Evolutionary conservation across 2,888 invertebrate genomes (phyloP).

Genomic region (Cancer borealis): DNA sequence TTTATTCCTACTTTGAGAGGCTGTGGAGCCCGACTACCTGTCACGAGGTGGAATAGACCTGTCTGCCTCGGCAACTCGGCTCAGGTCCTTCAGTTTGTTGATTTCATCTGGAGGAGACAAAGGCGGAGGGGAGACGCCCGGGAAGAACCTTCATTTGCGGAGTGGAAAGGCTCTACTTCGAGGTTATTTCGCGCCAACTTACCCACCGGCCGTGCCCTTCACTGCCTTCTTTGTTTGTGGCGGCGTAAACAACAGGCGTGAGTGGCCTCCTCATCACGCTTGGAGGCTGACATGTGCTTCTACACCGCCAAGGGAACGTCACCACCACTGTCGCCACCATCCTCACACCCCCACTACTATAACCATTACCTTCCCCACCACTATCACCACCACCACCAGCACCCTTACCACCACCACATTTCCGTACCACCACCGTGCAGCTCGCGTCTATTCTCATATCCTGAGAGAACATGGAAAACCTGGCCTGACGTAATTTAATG

Average conservation of each 20-base stretch:
- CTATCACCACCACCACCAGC: neutral
- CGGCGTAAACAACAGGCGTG: conserved; percentile 34
- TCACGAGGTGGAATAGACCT: conserved; percentile 36
- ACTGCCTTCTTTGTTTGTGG: conserved; percentile 37
- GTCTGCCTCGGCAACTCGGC: conserved; percentile 35
- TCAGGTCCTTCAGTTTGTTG: conserved; percentile 57
- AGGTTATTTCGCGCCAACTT: conserved; percentile 40
- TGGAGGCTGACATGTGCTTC: neutral
- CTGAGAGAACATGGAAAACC: conserved; percentile 27
- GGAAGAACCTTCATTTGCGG: conserved; percentile 34
- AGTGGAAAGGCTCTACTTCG: conserved; percentile 27
- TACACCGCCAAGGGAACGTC: neutral
- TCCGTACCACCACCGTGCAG: neutral
- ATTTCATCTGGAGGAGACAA: conserved; percentile 62
- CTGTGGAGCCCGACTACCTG: conserved; percentile 47
- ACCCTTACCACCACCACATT: neutral
- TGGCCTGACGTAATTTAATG: conserved; percentile 27
- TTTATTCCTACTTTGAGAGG: conserved; percentile 36
- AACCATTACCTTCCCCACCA: neutral
- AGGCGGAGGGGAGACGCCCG: conserved; percentile 23
- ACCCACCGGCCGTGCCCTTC: neutral
- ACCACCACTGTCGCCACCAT: neutral
- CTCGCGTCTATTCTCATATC: neutral
- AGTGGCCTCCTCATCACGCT: conserved; percentile 29
- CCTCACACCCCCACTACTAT: neutral